These are phyloP conservation scores for Eutolmus rufibarbis DNA, from an alignment of 2,888 invertebrate genomes.

Conservation along the genomic window DNA sequence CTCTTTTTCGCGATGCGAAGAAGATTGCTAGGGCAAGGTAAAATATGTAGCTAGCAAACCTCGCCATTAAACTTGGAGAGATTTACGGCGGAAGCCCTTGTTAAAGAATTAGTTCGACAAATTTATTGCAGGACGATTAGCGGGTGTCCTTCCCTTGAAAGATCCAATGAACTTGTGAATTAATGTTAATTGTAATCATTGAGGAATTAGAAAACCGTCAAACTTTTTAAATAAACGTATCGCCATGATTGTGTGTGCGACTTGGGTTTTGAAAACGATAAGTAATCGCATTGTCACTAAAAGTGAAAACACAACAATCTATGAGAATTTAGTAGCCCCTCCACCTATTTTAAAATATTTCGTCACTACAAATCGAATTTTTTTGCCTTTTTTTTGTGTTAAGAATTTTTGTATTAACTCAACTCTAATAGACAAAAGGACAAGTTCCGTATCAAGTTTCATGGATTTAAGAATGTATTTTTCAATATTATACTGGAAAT, in stretches of 20 bases:
- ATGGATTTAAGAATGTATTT: too few relatives aligned
- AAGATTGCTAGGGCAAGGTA: conserved; percentile 18
- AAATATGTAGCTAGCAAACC: not conserved
- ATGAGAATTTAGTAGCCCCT: too few relatives aligned
- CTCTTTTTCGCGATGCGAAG: not conserved
- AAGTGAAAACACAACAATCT: not conserved
- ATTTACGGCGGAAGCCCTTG: not conserved
- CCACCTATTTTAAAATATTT: too few relatives aligned
- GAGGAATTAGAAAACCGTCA: not conserved
- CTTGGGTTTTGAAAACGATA: not conserved
- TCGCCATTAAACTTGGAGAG: not conserved
- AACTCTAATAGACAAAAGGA: too few relatives aligned
- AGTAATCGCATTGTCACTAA: not conserved
- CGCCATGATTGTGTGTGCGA: not conserved
- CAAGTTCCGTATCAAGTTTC: too few relatives aligned
- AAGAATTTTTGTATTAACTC: too few relatives aligned
- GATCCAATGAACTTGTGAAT: not conserved
- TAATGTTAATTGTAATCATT: not conserved
- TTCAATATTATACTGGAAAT: too few relatives aligned
- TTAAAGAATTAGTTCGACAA: not conserved
- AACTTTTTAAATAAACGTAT: not conserved
- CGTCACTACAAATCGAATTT: too few relatives aligned
- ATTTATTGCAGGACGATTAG: not conserved
- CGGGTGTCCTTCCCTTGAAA: not conserved
- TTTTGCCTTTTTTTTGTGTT: too few relatives aligned